These are phyloP conservation scores for Pseudorhiza aurosa DNA, from an alignment of 30 jellyfish, hydroid and myxozoan species.

Conservation along the genomic window DNA sequence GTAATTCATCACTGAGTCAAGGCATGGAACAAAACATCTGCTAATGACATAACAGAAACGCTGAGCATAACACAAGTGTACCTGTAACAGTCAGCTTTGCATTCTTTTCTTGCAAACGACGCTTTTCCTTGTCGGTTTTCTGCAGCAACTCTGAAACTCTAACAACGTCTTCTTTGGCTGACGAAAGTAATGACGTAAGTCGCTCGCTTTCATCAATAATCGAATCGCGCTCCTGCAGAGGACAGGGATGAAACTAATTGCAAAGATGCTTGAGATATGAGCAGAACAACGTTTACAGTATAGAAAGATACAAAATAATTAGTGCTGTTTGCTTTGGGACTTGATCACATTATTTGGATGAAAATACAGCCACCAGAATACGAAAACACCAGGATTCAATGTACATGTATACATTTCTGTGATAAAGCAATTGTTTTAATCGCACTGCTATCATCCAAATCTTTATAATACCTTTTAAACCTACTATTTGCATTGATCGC, in stretches of 20 bases:
- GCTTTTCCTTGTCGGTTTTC: slow-evolving; percentile 80
- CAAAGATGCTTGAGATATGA: background rate
- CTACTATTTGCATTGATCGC: too few species aligned
- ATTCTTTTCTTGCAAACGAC: slow-evolving; percentile 85
- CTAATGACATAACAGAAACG: too few species aligned
- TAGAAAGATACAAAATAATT: background rate
- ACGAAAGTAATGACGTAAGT: slow-evolving; percentile 21
- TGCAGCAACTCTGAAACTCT: slow-evolving; percentile 70
- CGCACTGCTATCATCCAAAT: background rate
- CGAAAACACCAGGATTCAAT: background rate
- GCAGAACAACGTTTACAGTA: background rate
- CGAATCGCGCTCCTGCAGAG: slow-evolving; percentile 93
- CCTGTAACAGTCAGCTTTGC: slow-evolving; percentile 88
- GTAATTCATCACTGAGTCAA: too few species aligned
- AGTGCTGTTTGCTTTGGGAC: background rate
- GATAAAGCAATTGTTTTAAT: background rate
- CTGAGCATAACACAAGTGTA: background rate
- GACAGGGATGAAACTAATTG: too few species aligned
- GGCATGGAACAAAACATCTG: too few species aligned
- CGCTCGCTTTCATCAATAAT: slow-evolving; percentile 82
- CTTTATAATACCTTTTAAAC: too few species aligned
- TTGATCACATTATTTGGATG: background rate
- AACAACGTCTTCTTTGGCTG: slow-evolving; percentile 56
- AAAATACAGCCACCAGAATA: background rate
- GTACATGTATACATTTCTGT: background rate